Evolutionary conservation across 2,888 invertebrate genomes (phyloP), one percentile per base, ranked within the genome.

Genomic region (Erynnis tages): DNA sequence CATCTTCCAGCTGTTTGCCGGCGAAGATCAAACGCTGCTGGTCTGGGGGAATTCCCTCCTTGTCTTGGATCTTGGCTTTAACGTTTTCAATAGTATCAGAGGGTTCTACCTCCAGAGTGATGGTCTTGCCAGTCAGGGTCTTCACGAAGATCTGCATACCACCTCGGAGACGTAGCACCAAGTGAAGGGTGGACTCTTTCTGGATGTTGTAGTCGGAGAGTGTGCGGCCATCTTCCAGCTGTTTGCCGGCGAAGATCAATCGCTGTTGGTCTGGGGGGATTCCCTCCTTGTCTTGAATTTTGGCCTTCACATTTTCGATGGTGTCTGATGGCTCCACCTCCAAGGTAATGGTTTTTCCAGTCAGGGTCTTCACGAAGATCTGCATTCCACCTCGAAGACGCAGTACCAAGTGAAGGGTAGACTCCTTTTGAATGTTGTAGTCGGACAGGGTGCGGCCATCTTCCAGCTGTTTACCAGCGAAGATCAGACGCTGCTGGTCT

Each of bases 21-120:
- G 82, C 82, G 30, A 82, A 82, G 55, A 82, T 82, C 13, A 82
- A 55, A 14, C 82, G 66, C 59, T 82, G 82, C 60, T 82, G 82
- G 50, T 82, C 82, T 55, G 82, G 82, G 2, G 82, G 82, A 30
- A 82, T 82, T 0, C 82, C 82, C 53, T 82, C 82, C 21, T 82
- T 82, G 55, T 82, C 82, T 54, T 82, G 82, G 8, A 82, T 82
- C 54, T 82, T 82, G 1, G 82, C 82, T 34, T 82, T 82, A 0
- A 82, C 82, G 67, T 82, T 82, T n/a, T 82, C 82, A 8, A 82
- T 82, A 0, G 82, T 81, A 35, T 82, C 82, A 0, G 82, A 78
- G 0, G 82, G 57, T 14, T 82, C 82, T 0, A 82, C 82, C 47
- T 82, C 82, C 1, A 82, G 60, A 0, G 82, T 82, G 2, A 80